phyloP scores from a whole-genome alignment of 2,113 vertebrate genomes.

The cattle (Bos taurus) region ARS-UCD2.0 NC_037338.1:76975501-76976000 shows the following conservation, averaged over 20 bases:
- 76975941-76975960: not conserved
- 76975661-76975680: too few species aligned
- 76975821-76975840: not conserved
- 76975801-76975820: not conserved
- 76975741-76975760: not conserved
- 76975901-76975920: not conserved
- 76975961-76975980: not conserved
- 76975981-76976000: too few species aligned
- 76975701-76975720: not conserved
- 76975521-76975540: too few species aligned
- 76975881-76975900: not conserved
- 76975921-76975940: not conserved
- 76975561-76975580: too few species aligned
- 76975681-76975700: not conserved
- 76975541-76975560: too few species aligned
- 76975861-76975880: not conserved
- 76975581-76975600: too few species aligned
- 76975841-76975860: not conserved
- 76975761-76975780: not conserved
- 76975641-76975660: too few species aligned
- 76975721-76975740: not conserved
- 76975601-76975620: too few species aligned
- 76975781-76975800: not conserved
- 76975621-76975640: too few species aligned
- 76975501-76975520: too few species aligned